Conservation (phyloP, 2,888 invertebrate genomes). For the Habrosyne pyritoides region DNA sequence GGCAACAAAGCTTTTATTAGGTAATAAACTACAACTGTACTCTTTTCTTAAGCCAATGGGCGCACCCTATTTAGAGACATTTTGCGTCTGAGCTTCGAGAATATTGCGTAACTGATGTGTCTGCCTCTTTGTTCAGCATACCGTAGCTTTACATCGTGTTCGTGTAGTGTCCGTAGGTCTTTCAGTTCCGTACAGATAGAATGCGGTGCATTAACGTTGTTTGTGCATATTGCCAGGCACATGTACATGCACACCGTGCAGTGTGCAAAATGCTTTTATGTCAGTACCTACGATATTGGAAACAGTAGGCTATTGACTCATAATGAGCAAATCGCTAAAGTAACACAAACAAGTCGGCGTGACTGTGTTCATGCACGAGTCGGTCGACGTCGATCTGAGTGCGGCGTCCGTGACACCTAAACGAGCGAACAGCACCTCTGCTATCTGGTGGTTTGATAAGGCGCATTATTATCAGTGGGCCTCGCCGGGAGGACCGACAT, state of each 20-base stretch:
- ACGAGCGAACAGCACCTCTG: constrained; percentile 79
- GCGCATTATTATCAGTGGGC: constrained; percentile 70
- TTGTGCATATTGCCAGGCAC: constrained; percentile 4
- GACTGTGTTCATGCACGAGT: constrained; percentile 59
- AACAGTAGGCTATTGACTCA: constrained; percentile 54
- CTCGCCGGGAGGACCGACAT: constrained; percentile 64
- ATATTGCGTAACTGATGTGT: background rate
- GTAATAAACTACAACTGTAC: background rate
- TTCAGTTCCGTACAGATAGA: background rate
- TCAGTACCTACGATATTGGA: constrained; percentile 36
- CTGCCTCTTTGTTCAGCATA: background rate
- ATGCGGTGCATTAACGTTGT: background rate
- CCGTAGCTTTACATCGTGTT: background rate
- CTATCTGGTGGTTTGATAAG: constrained; percentile 80
- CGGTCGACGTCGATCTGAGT: constrained; percentile 52
- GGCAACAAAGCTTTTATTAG: background rate
- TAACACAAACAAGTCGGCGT: constrained; percentile 61
- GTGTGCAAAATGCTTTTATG: constrained; percentile 33
- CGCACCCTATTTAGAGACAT: background rate
- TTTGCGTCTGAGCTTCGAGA: background rate
- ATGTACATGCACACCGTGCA: constrained; percentile 17
- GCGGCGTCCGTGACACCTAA: constrained; percentile 78
- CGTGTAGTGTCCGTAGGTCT: background rate
- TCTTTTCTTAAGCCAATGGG: background rate
- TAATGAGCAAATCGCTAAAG: constrained; percentile 56